Percentiles rank a stretch among this genome's conserved stretches.
Evolutionary conservation across 2,113 vertebrate genomes (phyloP).

Genomic region (Tringa solitaria): DNA sequence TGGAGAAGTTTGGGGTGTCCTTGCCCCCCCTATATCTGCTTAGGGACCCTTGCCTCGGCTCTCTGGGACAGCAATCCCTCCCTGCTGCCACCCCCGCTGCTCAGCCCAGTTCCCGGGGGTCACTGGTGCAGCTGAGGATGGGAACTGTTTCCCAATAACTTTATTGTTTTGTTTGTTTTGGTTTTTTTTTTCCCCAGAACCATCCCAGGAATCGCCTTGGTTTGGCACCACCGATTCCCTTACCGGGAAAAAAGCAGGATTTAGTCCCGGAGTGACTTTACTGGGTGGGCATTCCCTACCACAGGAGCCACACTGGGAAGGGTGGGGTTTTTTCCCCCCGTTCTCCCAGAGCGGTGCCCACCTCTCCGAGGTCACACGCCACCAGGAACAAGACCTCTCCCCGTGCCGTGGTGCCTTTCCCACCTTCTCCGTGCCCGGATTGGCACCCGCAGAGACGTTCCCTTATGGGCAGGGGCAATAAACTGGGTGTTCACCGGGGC

Average conservation of each 20-base stretch:
- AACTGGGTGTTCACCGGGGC: background rate
- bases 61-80: background rate
- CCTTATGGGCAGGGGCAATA: accelerated
- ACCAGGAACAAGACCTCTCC: background rate
- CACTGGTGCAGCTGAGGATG: accelerated
- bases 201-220: accelerated
- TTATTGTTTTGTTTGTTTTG: background rate
- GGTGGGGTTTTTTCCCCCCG: accelerated
- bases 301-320: accelerated
- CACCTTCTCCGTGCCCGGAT: accelerated
- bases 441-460: background rate
- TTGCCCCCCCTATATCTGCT: background rate
- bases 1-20: too few relatives aligned
- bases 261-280: background rate
- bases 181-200: background rate
- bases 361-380: background rate
- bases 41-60: accelerated
- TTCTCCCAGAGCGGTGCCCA: background rate
- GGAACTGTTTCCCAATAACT: background rate
- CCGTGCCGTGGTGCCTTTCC: accelerated
- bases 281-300: background rate
- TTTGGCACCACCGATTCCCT: accelerated
- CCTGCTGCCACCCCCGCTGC: background rate
- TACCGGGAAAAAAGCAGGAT: accelerated
- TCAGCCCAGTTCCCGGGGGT: accelerated